Percentiles rank a stretch among this genome's conserved stretches.
Evolutionary conservation across 1,140 invertebrate genomes (phyloP).

Genomic region (Daktulosphaira vitifoliae): DNA sequence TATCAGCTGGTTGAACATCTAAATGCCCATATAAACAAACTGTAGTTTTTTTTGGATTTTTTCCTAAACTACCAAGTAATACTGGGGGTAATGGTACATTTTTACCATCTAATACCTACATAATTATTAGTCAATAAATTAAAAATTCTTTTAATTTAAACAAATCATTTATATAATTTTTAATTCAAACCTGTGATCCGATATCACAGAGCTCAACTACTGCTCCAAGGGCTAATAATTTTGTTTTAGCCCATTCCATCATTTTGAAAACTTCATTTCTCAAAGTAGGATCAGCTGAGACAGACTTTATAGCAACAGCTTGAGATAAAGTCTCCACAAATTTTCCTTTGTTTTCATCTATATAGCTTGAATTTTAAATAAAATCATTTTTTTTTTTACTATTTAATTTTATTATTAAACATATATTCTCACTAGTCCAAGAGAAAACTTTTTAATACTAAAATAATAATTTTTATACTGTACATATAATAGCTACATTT

Average conservation of each 20-base stretch:
- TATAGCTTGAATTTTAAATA: conserved; percentile 48
- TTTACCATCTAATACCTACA: conserved; percentile 1
- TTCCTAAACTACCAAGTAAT: conserved; percentile 73
- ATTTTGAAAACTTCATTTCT: conserved; percentile 63
- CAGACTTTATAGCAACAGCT: conserved; percentile 87
- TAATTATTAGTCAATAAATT: background rate
- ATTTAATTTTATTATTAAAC: no score
- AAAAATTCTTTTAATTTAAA: background rate
- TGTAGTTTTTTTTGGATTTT: conserved; percentile 79
- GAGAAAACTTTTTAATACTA: no score
- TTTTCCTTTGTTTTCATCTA: conserved; percentile 62
- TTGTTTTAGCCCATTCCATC: conserved; percentile 69
- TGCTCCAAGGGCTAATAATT: conserved; percentile 69
- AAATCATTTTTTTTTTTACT: no score
- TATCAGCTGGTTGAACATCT: conserved; percentile 90
- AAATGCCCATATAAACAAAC: conserved; percentile 94
- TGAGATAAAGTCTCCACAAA: conserved; percentile 75
- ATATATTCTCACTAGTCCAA: no score
- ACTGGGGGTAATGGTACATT: conserved; percentile 65
- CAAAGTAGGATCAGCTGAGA: conserved; percentile 77
- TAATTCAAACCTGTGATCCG: conserved; percentile 54
- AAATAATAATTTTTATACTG: no score
- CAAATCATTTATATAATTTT: background rate
- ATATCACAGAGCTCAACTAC: conserved; percentile 69
- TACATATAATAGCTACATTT: no score